Evolutionary conservation across 2,113 vertebrate species (phyloP).

Genomic region (Zosterops hypoxanthus): DNA sequence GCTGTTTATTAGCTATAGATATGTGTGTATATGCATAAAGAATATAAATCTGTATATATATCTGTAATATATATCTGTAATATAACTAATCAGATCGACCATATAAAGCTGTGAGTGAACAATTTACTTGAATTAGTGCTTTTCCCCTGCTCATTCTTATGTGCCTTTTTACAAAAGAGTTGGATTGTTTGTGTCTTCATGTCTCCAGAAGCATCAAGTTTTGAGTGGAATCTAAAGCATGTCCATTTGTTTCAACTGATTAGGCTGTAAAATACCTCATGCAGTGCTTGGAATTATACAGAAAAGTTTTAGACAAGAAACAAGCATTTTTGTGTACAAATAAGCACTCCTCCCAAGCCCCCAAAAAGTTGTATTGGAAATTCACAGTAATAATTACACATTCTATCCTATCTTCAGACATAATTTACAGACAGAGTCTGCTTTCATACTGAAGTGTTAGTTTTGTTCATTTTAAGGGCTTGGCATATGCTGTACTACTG

Average conservation of each 20-base stretch:
- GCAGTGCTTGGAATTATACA: not conserved
- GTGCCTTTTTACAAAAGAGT: not conserved
- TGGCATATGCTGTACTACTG: not conserved
- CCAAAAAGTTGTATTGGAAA: not conserved
- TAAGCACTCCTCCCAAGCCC: not conserved
- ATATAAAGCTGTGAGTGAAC: not conserved
- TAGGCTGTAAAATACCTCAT: not conserved
- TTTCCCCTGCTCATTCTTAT: not conserved
- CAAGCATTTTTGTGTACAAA: not conserved
- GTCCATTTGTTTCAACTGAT: not conserved
- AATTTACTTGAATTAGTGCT: not conserved
- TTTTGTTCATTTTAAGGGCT: not conserved
- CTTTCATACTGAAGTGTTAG: not conserved
- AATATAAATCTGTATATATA: not conserved
- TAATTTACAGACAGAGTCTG: not conserved
- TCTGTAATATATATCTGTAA: not conserved
- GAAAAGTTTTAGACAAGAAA: not conserved
- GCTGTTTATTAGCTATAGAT: not conserved
- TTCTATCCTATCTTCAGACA: not conserved
- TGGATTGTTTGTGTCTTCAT: not conserved
- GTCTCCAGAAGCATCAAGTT: not conserved
- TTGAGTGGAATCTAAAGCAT: not conserved
- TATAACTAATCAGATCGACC: not conserved
- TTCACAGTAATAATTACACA: not conserved
- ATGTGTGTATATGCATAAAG: not conserved